phyloP scores from a whole-genome alignment of 2,888 invertebrate genomes.

The Sesia bembeciformis region DNA sequence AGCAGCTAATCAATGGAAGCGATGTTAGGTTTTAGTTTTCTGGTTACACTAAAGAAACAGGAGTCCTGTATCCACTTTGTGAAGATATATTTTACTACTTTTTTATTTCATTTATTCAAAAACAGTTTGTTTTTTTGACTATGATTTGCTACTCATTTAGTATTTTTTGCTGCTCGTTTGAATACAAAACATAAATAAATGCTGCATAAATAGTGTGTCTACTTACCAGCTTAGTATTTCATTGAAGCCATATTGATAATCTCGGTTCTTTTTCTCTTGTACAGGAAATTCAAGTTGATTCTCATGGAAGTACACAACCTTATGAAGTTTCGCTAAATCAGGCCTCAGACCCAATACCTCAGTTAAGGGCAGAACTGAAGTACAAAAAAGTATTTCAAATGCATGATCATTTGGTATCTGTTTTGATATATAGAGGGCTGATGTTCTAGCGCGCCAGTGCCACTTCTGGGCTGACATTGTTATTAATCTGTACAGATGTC shows the following conservation, averaged over 20 bases:
- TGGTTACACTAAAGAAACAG: too few species aligned
- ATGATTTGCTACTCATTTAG: too few species aligned
- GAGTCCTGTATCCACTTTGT: too few species aligned
- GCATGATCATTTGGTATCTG: slow-evolving; percentile 66
- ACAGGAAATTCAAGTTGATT: slow-evolving; percentile 84
- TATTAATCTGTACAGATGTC: slow-evolving; percentile 42
- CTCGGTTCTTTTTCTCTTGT: slow-evolving; percentile 76
- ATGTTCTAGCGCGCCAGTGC: slow-evolving; percentile 83
- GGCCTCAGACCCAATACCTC: slow-evolving; percentile 80
- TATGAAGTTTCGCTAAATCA: slow-evolving; percentile 73
- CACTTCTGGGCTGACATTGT: slow-evolving; percentile 82
- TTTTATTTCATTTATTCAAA: too few species aligned
- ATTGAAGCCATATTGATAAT: slow-evolving; percentile 85
- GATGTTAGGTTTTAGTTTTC: too few species aligned
- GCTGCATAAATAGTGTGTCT: slow-evolving; percentile 59
- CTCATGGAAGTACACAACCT: slow-evolving; percentile 85
- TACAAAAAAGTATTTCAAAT: slow-evolving; percentile 76
- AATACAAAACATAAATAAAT: slow-evolving; percentile 29
- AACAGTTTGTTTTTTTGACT: too few species aligned
- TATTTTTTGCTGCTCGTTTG: too few species aligned
- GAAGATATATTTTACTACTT: too few species aligned
- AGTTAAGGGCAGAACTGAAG: slow-evolving; percentile 80
- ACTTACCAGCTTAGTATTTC: slow-evolving; percentile 38
- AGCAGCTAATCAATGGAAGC: too few species aligned
- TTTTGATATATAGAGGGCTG: slow-evolving; percentile 77